Percentiles rank a stretch among this genome's conserved stretches.
Conservation (phyloP, 1,140 invertebrate species). For the Drosophila insularis region DNA sequence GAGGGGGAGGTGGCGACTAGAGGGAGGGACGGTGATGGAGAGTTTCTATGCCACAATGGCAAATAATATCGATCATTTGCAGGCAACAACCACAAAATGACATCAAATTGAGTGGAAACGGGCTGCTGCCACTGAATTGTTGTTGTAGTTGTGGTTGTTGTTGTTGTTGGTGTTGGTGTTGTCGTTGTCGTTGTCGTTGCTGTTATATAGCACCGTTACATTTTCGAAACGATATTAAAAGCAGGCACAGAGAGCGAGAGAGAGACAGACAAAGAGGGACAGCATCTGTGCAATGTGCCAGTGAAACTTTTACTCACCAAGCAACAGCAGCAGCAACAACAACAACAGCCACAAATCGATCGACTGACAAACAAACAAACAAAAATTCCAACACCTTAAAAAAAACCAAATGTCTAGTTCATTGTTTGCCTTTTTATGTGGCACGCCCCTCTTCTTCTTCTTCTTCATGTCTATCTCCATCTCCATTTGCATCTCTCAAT, state of each 20-base stretch:
- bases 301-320: constrained; percentile 56
- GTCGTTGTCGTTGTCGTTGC: neutral
- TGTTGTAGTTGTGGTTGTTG: neutral
- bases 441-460: constrained; percentile 25
- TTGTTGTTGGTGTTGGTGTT: neutral
- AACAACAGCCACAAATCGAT: constrained; percentile 14
- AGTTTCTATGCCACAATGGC: constrained; percentile 76
- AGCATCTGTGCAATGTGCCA: constrained; percentile 47
- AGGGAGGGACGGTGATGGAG: neutral
- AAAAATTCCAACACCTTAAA: constrained; percentile 49
- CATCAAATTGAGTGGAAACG: constrained; percentile 53
- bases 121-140: constrained; percentile 18
- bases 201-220: constrained; percentile 56
- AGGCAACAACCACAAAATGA: constrained; percentile 47
- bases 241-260: neutral
- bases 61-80: constrained; percentile 78
- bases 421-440: constrained; percentile 53
- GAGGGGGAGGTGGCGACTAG: neutral
- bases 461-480: neutral
- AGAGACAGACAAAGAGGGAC: constrained; percentile 20
- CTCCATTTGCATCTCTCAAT: constrained; percentile 9
- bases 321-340: neutral
- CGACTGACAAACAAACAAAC: constrained; percentile 49
- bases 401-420: constrained; percentile 13
- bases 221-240: constrained; percentile 59